These are phyloP conservation scores for Rousettus madagascariensis DNA, from an alignment of 2,797 vertebrate genomes.

Conservation along the genomic window DNA sequence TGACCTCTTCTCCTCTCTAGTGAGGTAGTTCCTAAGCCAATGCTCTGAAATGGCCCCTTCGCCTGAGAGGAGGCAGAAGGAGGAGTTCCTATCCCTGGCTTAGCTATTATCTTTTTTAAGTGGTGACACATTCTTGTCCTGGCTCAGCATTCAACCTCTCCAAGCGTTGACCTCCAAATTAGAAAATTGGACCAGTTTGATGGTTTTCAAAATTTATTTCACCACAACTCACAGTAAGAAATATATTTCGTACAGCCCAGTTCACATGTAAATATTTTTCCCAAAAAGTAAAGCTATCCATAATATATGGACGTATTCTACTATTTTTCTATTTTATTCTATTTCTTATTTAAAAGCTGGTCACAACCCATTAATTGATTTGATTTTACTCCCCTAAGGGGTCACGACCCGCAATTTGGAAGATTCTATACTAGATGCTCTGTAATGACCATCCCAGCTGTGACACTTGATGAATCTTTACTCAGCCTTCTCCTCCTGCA, in stretches of 20 bases:
- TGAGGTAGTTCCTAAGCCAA: background rate
- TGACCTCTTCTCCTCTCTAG: background rate
- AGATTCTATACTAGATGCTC: background rate
- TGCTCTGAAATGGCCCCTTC: background rate
- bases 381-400: conserved; percentile 30
- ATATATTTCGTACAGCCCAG: background rate
- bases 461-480: background rate
- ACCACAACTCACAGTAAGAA: background rate
- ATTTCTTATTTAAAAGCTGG: background rate
- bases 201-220: conserved; percentile 15
- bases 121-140: background rate
- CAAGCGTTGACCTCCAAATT: background rate
- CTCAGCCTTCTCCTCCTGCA: background rate
- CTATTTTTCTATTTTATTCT: conserved; percentile 19
- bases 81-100: background rate
- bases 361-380: conserved; percentile 53
- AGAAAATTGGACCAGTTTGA: background rate
- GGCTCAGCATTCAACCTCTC: background rate
- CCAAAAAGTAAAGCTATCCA: conserved; percentile 47
- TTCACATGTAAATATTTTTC: conserved; percentile 12
- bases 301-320: background rate
- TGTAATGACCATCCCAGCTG: conserved; percentile 50
- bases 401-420: conserved; percentile 48
- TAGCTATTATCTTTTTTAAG: background rate
- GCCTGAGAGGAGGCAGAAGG: background rate